These are phyloP conservation scores for Tupaia tana DNA, from an alignment of 2,113 vertebrate genomes.

Conservation along the genomic window DNA sequence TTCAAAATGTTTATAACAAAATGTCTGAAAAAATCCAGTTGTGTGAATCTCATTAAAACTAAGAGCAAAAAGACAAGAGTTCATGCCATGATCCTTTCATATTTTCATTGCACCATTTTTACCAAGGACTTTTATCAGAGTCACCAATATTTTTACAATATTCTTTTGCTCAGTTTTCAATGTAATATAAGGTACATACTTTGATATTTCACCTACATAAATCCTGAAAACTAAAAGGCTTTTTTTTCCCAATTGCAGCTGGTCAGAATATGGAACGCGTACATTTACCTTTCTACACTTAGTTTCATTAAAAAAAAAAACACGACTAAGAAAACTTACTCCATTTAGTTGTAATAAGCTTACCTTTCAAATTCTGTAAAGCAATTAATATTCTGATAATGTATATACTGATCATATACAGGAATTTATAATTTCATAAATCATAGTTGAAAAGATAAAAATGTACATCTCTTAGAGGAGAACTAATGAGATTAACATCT, in stretches of 20 bases:
- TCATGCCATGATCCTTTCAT: not conserved
- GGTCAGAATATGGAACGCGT: not conserved
- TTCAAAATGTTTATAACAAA: not conserved
- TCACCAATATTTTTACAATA: not conserved
- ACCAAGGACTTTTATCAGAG: not conserved
- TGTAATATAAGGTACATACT: not conserved
- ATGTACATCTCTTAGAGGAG: not conserved
- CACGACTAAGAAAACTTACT: not conserved
- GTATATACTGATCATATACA: not conserved
- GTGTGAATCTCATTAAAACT: not conserved
- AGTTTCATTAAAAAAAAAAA: not conserved
- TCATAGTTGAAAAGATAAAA: not conserved
- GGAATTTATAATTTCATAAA: not conserved
- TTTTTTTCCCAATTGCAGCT: not conserved
- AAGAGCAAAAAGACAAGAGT: not conserved
- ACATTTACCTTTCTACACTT: not conserved
- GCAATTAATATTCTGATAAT: not conserved
- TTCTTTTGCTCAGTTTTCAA: not conserved
- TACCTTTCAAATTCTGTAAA: constrained; percentile 15
- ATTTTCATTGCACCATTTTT: not conserved
- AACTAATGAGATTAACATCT: not conserved
- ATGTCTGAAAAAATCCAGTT: not conserved
- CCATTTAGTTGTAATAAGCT: not conserved
- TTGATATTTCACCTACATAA: not conserved
- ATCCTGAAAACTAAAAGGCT: not conserved